phyloP scores from a whole-genome alignment of 2,888 invertebrate species.

The Trissolcus brochymenae region DNA sequence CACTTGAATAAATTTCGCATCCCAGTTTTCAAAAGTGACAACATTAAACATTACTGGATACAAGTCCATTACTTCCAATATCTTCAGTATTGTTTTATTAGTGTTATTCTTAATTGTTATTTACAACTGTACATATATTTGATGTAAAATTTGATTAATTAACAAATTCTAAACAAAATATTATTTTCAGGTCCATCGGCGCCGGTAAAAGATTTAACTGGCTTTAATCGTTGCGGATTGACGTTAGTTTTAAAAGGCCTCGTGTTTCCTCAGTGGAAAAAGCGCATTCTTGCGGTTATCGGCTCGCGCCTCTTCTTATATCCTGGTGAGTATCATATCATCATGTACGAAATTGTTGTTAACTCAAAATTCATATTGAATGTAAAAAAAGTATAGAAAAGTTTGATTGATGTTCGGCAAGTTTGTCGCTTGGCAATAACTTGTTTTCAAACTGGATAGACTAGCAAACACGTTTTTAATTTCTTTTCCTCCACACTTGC shows the following conservation, averaged over 20 bases:
- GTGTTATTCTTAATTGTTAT: too few species aligned
- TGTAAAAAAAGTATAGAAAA: constrained; percentile 13
- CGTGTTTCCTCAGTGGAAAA: constrained; percentile 84
- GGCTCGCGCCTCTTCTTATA: constrained; percentile 81
- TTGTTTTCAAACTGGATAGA: constrained; percentile 22
- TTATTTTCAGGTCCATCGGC: constrained; percentile 78
- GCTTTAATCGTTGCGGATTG: constrained; percentile 76
- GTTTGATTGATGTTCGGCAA: constrained; percentile 30
- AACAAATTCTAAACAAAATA: too few species aligned
- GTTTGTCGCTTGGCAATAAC: constrained; percentile 24
- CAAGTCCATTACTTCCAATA: too few species aligned
- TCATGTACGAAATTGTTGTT: constrained; percentile 6
- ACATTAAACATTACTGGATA: too few species aligned
- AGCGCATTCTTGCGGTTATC: constrained; percentile 79
- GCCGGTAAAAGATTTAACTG: constrained; percentile 78
- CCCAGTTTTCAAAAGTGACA: too few species aligned
- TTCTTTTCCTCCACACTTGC: not conserved
- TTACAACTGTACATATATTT: too few species aligned
- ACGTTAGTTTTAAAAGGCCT: constrained; percentile 81
- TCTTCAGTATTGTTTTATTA: too few species aligned
- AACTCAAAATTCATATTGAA: constrained; percentile 33
- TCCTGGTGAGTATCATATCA: constrained; percentile 75
- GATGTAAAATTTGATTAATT: too few species aligned
- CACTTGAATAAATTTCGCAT: too few species aligned
- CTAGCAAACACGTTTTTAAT: constrained; percentile 28